Conservation (phyloP, 2,888 invertebrate genomes). For the Coelopa pilipes region DNA sequence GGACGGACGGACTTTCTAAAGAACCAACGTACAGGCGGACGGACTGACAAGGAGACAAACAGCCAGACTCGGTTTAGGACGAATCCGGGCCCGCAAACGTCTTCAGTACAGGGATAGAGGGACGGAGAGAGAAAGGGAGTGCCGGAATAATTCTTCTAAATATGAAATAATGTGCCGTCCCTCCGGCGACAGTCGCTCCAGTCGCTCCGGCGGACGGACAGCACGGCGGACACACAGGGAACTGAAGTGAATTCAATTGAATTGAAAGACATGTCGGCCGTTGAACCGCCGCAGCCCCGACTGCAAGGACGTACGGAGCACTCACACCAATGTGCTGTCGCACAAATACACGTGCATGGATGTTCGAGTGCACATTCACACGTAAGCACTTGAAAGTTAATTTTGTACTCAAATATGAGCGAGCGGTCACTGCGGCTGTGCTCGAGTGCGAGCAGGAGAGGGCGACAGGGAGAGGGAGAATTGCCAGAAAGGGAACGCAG, state of each 20-base stretch:
- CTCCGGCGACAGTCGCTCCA: too few species aligned
- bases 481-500: neutral
- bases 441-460: neutral
- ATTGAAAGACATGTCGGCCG: slow-evolving; percentile 10
- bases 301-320: neutral
- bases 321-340: neutral
- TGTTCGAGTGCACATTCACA: neutral
- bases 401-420: slow-evolving; percentile 32
- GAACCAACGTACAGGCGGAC: neutral
- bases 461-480: neutral
- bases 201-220: neutral
- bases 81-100: too few species aligned
- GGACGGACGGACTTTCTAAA: too few species aligned
- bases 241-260: neutral
- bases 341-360: neutral
- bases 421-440: neutral
- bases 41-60: too few species aligned
- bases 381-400: slow-evolving; percentile 48
- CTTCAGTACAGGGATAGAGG: too few species aligned
- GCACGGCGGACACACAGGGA: neutral
- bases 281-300: neutral
- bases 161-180: neutral
- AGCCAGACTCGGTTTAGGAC: too few species aligned
- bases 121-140: neutral
- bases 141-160: too few species aligned